Base-by-base conservation (phyloP, 2,113 vertebrate species). In the Nyctereutes procyonoides region DNA sequence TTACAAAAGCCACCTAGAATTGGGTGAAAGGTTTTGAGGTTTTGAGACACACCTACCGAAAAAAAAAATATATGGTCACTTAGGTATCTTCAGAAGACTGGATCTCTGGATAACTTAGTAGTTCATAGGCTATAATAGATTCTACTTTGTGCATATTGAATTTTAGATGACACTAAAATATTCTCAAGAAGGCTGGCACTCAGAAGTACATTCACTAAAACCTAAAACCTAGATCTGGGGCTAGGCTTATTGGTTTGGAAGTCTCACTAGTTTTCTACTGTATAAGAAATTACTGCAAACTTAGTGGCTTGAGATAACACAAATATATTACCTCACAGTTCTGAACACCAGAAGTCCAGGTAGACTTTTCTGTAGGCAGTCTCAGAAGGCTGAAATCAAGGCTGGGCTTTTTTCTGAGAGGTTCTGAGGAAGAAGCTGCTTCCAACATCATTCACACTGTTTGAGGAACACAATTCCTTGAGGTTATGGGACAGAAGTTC, bases 91-190 rank as follows among this genome's bases (percentile, higher is more conserved):
- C 30, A 38, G 14, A 86, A 74, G 48, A 38, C 17, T 77, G 35
- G 24, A 28, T 91, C 35, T 81, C 65, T 88, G 35, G 6, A 67
- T 96, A n/a, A 76, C 38, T 89, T 93, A 74, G n/a, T 62, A 94
- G 20, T 58, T 93, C 67, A 92, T 15, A 84, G 74, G 63, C 38
- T 30, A 63, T 35, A 35, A 71, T 56, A 84, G 62, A 90, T 87
- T 89, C 67, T 87, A 19, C 48, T 88, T 97, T 55, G 58, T 83
- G 30, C 38, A 53, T 62, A 38, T 10, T 88, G 58, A 48, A 62
- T 82, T 89, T 84, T 90, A 96, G 26, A 92, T 92, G 35, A n/a
- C 48, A 30, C 53, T 63, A 93, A 88, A 69, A 43, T 56, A 83
- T 81, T 43, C 76, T 93, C 69, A 88, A 79, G 24, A 90, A 94